Evolutionary conservation across 2,888 invertebrate species (phyloP), one percentile per base, ranked within the genome.

Genomic region (Morpho achilles): DNA sequence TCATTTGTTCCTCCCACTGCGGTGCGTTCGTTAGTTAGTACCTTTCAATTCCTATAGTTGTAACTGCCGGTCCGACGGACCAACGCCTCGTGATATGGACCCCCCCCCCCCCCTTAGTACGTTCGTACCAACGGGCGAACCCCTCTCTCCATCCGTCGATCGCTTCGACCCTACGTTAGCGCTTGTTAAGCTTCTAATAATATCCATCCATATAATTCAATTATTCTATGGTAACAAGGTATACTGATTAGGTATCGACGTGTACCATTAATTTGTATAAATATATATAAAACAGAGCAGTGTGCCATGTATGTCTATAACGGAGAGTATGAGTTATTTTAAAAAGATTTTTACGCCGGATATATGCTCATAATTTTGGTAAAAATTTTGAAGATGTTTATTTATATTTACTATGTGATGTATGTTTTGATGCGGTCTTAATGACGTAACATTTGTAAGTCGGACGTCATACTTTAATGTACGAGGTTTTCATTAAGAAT

Each of bases 151-250:
- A 77, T 74, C 76, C 74, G 78, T 77, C 77, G 77, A 73, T 72
- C 67, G 72, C 73, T 76, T 74, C 75, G 73, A 74, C 74, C 74
- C 69, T 62, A 62, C 57, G 53, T 76, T 82, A 84, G 77, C 80
- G 87, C 87, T 87, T 87, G 68, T 77, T 84, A 87, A 88, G 87
- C 87, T 89, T 86, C 79, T 75, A 79, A 87, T 80, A 79, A 80
- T 85, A 85, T 90, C 90, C 89, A 89, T 89, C 89, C 89, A 89
- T 85, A 78, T 82, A 84, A 87, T 84, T 88, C 89, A 89, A 90
- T 90, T 90, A 89, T 84, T 84, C 83, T 86, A 87, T 88, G 87
- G 87, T 83, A 83, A 89, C 88, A 89, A 88, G 87, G 90, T 88
- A 86, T 84, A 82, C 81, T 79, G 84, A 75, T 54, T 84, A 85